These are phyloP conservation scores for Sialis lutaria DNA, from an alignment of 2,888 invertebrate species.

Conservation along the genomic window DNA sequence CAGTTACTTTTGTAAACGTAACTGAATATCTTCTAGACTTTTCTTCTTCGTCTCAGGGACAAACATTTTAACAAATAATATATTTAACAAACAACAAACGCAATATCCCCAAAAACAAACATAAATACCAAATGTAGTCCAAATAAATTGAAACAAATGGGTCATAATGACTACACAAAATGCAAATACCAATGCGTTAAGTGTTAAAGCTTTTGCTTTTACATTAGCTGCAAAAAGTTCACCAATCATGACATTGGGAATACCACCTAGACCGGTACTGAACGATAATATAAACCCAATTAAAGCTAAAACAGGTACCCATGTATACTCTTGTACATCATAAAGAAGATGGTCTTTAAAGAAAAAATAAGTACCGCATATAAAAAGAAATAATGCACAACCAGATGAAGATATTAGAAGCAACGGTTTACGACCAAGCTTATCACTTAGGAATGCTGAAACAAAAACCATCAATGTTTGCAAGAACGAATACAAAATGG, in stretches of 20 bases:
- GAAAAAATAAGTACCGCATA: conserved; percentile 17
- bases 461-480: conserved; percentile 37
- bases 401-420: conserved; percentile 35
- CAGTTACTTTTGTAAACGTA: not conserved
- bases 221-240: conserved; percentile 36
- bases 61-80: conserved; percentile 37
- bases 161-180: conserved; percentile 28
- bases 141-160: conserved; percentile 29
- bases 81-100: conserved; percentile 36
- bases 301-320: conserved; percentile 30
- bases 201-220: conserved; percentile 34
- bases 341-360: not conserved
- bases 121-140: conserved; percentile 38
- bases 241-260: conserved; percentile 30
- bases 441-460: conserved; percentile 39
- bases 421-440: conserved; percentile 43
- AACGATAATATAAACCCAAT: conserved; percentile 31
- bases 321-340: conserved; percentile 20
- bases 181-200: conserved; percentile 33
- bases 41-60: conserved; percentile 57
- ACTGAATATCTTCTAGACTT: conserved; percentile 47
- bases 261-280: conserved; percentile 30
- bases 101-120: conserved; percentile 48
- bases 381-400: conserved; percentile 23
- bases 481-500: conserved; percentile 37